Evolutionary conservation across 2,797 vertebrate genomes (phyloP).

Genomic region (Perodicticus potto): DNA sequence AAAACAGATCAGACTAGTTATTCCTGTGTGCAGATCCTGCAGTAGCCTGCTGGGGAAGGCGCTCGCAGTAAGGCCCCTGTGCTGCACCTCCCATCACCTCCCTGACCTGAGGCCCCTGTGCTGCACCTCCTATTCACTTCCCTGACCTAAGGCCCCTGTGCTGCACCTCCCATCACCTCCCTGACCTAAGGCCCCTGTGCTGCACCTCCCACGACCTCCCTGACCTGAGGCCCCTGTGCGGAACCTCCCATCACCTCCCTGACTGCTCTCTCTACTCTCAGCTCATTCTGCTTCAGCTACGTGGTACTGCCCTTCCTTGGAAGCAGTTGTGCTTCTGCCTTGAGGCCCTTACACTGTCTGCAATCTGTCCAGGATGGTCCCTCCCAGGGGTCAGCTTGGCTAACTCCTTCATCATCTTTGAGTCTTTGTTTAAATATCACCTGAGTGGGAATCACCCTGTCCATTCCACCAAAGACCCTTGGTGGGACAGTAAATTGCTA

Average conservation of each 20-base stretch:
- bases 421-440: not conserved
- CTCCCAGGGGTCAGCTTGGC: not conserved
- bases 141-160: too few species aligned
- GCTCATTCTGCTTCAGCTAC: not conserved
- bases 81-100: too few species aligned
- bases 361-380: not conserved
- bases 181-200: too few species aligned
- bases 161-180: not conserved
- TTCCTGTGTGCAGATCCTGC: not conserved
- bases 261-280: not conserved
- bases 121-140: too few species aligned
- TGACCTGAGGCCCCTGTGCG: too few species aligned
- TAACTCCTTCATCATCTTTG: not conserved
- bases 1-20: not conserved
- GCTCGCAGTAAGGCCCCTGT: too few species aligned
- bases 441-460: not conserved
- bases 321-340: not conserved
- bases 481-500: not conserved
- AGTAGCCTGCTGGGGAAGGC: not conserved
- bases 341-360: not conserved
- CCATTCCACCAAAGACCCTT: not conserved
- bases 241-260: not conserved
- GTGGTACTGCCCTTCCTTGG: not conserved
- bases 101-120: too few species aligned
- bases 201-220: not conserved